These are phyloP conservation scores for Cichlasoma orientale DNA, from an alignment of 2,797 vertebrate species.

Conservation along the genomic window DNA sequence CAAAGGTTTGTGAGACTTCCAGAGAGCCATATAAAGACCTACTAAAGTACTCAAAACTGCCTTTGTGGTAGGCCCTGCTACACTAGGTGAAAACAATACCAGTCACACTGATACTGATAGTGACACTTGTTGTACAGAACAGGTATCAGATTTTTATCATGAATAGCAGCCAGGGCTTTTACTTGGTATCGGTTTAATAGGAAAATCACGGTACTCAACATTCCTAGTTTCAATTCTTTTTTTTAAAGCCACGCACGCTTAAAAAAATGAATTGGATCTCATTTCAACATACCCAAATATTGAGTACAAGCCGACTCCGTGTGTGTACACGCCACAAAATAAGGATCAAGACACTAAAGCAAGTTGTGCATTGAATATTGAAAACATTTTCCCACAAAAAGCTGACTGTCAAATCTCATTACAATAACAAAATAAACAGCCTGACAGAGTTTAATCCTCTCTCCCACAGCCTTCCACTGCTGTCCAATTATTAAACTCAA, in stretches of 20 bases:
- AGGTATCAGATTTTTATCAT: slow-evolving; percentile 1
- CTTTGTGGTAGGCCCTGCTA: neutral
- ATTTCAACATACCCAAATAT: neutral
- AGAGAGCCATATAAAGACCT: neutral
- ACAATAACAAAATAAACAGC: no score
- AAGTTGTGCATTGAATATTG: neutral
- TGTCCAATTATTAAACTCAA: no score
- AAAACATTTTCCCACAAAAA: neutral
- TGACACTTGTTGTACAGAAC: neutral
- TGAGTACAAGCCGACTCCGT: neutral
- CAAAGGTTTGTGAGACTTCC: neutral
- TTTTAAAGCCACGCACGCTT: no score
- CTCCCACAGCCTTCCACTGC: no score
- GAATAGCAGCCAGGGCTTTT: neutral
- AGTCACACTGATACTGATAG: neutral
- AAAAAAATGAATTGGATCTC: neutral
- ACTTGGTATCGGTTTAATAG: neutral
- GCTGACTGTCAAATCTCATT: no score
- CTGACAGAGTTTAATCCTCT: no score
- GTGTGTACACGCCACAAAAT: neutral
- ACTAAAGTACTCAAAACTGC: slow-evolving; percentile 3
- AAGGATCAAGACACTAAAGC: neutral
- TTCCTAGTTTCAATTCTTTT: neutral
- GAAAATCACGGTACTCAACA: neutral
- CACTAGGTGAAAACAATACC: neutral